Conservation (phyloP, 2,888 invertebrate species). For the Dicranocentrus wangi region DNA sequence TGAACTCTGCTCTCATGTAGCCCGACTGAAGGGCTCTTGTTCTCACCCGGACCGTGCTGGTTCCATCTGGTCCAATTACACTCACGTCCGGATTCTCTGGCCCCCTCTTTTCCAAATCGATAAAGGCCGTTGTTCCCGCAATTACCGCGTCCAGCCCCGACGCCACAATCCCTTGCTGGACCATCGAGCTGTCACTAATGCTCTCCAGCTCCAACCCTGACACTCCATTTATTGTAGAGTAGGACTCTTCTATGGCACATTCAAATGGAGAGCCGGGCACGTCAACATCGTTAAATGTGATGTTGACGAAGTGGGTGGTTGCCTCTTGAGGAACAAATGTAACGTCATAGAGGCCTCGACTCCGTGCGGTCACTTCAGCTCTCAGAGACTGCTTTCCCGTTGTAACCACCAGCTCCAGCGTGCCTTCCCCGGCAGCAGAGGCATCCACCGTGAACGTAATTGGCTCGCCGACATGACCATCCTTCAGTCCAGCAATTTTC, state of each 20-base stretch:
- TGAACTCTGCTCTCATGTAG: slow-evolving; percentile 82
- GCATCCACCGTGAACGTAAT: slow-evolving; percentile 96
- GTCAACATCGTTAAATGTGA: slow-evolving; percentile 84
- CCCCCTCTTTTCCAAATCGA: slow-evolving; percentile 76
- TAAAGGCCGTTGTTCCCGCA: slow-evolving; percentile 75
- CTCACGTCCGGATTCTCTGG: slow-evolving; percentile 76
- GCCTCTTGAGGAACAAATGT: slow-evolving; percentile 93
- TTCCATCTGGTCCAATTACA: slow-evolving; percentile 78
- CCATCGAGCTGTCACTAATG: slow-evolving; percentile 70
- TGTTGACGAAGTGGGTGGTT: slow-evolving; percentile 91
- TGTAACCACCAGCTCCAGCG: slow-evolving; percentile 91
- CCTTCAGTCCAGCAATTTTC: slow-evolving; percentile 76
- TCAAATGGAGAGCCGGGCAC: slow-evolving; percentile 88
- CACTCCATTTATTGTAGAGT: slow-evolving; percentile 72
- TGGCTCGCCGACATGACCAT: slow-evolving; percentile 84
- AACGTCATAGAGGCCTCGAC: slow-evolving; percentile 92
- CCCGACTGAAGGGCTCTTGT: slow-evolving; percentile 73
- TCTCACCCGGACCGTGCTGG: slow-evolving; percentile 65
- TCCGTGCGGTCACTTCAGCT: slow-evolving; percentile 90
- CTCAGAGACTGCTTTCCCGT: slow-evolving; percentile 92
- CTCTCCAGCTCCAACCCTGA: slow-evolving; percentile 70
- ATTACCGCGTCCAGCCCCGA: slow-evolving; percentile 75
- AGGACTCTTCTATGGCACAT: slow-evolving; percentile 77
- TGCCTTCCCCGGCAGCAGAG: slow-evolving; percentile 95
- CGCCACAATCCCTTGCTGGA: slow-evolving; percentile 68